A percentile compares a stretch with the other conserved stretches of the same genome.
Conservation (phyloP, 2,113 vertebrate species). For the Corythoichthys haematopterus region DNA sequence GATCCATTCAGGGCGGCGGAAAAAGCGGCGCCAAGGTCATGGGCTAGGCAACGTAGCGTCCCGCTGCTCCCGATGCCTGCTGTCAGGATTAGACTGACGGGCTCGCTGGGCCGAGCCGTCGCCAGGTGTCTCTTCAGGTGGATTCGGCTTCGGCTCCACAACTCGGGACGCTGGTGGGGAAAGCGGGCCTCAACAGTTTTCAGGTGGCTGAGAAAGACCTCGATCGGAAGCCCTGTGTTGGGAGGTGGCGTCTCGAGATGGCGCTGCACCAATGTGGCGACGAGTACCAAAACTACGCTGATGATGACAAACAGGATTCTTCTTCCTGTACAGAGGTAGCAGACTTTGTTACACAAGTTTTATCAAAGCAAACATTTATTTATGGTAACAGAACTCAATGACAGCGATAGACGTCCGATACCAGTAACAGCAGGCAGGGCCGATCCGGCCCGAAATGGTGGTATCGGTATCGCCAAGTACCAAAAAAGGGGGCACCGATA, state of each 20-base stretch:
- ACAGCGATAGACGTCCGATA: too few relatives aligned
- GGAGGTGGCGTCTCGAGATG: slow-evolving; percentile 8
- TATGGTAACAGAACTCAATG: too few relatives aligned
- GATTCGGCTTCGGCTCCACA: slow-evolving; percentile 81
- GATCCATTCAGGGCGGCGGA: slow-evolving; percentile 66
- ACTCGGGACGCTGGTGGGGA: slow-evolving; percentile 74
- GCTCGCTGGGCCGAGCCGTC: slow-evolving; percentile 68
- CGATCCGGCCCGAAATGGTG: too few relatives aligned
- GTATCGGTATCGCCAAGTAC: too few relatives aligned
- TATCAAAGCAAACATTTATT: too few relatives aligned
- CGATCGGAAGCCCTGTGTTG: slow-evolving; percentile 1
- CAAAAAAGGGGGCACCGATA: too few relatives aligned
- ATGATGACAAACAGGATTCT: not conserved
- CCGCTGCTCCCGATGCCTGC: slow-evolving; percentile 68
- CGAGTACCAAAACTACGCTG: not conserved
- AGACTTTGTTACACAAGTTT: not conserved
- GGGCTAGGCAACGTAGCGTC: slow-evolving; percentile 82
- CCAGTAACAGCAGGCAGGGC: too few relatives aligned
- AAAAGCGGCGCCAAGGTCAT: slow-evolving; percentile 71
- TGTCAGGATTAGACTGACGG: slow-evolving; percentile 82
- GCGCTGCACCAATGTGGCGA: slow-evolving; percentile 10
- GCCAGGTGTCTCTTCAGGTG: slow-evolving; percentile 83
- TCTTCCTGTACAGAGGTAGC: slow-evolving; percentile 5
- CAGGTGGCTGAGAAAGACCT: slow-evolving; percentile 62
- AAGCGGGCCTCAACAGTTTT: slow-evolving; percentile 68